Percentiles rank a stretch among this genome's conserved stretches.
Conservation (phyloP, 2,113 vertebrate genomes). For the Labeo rohita region DNA sequence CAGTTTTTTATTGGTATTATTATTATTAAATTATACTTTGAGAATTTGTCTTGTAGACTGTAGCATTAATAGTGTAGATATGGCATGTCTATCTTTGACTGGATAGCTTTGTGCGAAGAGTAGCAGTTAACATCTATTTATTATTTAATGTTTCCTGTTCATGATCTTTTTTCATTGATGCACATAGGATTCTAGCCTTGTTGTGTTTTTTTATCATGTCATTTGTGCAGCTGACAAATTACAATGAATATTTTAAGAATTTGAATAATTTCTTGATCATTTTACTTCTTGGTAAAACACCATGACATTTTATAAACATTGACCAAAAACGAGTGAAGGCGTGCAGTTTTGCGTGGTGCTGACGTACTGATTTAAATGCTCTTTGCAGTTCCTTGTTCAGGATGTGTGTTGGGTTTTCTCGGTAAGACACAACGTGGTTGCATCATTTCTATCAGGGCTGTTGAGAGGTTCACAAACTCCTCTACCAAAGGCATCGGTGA, state of each 20-base stretch:
- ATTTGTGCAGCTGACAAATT: constrained; percentile 8
- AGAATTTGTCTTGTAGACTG: constrained; percentile 20
- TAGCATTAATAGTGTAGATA: neutral
- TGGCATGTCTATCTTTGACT: neutral
- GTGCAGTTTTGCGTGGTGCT: neutral
- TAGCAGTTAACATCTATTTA: constrained; percentile 31
- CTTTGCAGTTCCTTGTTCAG: constrained; percentile 28
- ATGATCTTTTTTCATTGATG: neutral
- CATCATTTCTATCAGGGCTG: neutral
- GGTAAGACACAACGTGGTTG: neutral
- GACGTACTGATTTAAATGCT: neutral
- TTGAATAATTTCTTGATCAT: neutral
- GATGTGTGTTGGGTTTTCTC: neutral
- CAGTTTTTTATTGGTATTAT: neutral
- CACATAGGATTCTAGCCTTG: neutral
- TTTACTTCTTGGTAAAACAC: too few species aligned
- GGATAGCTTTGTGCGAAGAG: constrained; percentile 2
- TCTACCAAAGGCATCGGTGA: neutral
- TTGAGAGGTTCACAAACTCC: neutral
- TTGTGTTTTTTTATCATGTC: neutral
- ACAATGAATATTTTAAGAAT: neutral
- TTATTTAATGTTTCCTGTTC: constrained; percentile 16
- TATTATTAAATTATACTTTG: constrained; percentile 31
- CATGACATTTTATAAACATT: neutral
- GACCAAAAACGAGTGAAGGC: too few species aligned